Base-by-base conservation (phyloP, 2,113 vertebrate genomes). In the Myiozetetes cayanensis region DNA sequence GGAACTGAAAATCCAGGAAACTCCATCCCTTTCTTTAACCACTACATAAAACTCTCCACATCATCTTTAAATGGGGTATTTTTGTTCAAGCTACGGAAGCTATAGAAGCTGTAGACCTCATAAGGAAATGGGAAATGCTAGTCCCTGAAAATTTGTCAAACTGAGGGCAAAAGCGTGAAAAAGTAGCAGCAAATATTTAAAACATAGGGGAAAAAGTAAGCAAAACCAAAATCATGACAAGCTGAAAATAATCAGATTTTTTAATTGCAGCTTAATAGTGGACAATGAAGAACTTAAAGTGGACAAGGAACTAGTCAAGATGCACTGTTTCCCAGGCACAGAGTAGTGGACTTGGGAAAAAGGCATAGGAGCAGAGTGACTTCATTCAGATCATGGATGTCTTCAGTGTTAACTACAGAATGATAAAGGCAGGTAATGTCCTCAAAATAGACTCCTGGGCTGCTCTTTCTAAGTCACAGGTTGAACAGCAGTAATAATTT, bases 321-420 rank as follows among this genome's bases (percentile, higher is more conserved):
- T 61, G 6, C 2, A 58, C 14, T 25, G 4, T 65, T 73, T 46
- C 39, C 19, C 11, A 28, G 0, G 0, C 4, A 53, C 7, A 6
- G 18, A 35, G 35, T 1, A 15, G 33, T 21, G 9, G 44, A 61
- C 31, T 8, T 41, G 19, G 65, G 18, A 47, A 77, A 85, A 72
- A 61, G 20, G 7, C 17, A 37, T 13, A 63, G 8, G 18, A n/a
- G 4, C 22, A 14, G 75, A 59, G 12, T 43, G 23, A 62, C 11
- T 76, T 81, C 6, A 21, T 62, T 43, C 2, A 1, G 2, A 59
- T 12, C n/a, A 13, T 49, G n/a, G 4, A 12, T 47, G 63, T 41
- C 7, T 30, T 41, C 1, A 4, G 14, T 27, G 27, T n/a, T 63
- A 47, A 58, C 76, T 59, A 63, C 3, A 1, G 21, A 46, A 81